Evolutionary conservation across 2,113 vertebrate genomes (phyloP), one percentile per base, ranked within the genome.

Genomic region (Prionailurus viverrinus): DNA sequence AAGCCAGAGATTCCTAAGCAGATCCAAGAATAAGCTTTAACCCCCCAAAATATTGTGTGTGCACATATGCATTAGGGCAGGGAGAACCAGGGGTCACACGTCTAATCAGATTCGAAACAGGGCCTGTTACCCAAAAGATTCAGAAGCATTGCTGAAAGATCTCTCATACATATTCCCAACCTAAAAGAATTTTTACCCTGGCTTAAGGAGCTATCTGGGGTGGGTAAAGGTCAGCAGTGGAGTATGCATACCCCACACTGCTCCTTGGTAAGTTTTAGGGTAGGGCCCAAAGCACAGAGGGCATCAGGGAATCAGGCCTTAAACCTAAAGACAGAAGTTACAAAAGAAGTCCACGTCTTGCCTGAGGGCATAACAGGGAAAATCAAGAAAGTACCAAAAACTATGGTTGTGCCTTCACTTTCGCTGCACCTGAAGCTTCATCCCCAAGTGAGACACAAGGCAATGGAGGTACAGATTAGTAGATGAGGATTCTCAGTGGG

Each of bases 21-120:
- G 45, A 95, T 45, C n/a, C 76, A 94, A 90, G 80, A 95, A 95
- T 1, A 58, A 27, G 15, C 51, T 45, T 63, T 93, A 79, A 97
- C 58, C 31, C 48, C n/a, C 83, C 41, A 15, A 71, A 87, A 51
- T n/a, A 83, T 27, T 58, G 16, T 45, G n/a, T 66, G 27, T 11
- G 1, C 25, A 63, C 7, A 68, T 29, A 93, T 29, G 23, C 25
- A 48, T 48, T 0, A 3, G 19, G 33, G 27, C 29, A 29, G 27
- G 55, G 82, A 65, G 39, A 36, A 92, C 71, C 36, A 84, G 51
- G 31, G 14, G 53, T 48, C 13, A 36, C 36, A 83, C 31, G 7
- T 86, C 87, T 92, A 74, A 78, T 41, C 1, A 31, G 69, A 76
- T 69, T 94, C 95, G 82, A 15, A 92, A 81, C 96, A 53, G 48